phyloP scores from a whole-genome alignment of 2,113 vertebrate genomes.

The Syngnathus typhle region DNA sequence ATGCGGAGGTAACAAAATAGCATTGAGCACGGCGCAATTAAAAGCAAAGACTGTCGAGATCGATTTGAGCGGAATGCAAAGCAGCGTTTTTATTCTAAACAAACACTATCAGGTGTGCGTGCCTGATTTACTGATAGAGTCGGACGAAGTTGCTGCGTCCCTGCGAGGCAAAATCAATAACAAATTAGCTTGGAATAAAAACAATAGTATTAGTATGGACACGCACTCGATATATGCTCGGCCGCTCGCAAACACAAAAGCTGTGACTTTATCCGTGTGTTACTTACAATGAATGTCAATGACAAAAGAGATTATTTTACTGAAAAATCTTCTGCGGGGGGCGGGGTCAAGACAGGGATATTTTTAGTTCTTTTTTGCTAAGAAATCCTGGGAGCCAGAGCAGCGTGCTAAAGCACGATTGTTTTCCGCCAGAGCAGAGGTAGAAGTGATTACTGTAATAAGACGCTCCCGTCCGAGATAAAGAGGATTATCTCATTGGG shows the following conservation, averaged over 20 bases:
- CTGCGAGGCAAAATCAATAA: neutral
- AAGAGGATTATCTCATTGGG: slow-evolving; percentile 17
- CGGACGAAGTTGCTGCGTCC: neutral
- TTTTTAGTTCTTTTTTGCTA: neutral
- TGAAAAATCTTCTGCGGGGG: neutral
- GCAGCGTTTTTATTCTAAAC: neutral
- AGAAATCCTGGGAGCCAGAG: neutral
- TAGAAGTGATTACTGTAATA: slow-evolving; percentile 19
- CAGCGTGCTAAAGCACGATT: neutral
- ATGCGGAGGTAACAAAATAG: neutral
- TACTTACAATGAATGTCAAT: neutral
- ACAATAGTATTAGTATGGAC: neutral
- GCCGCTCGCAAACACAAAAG: neutral
- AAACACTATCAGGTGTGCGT: neutral
- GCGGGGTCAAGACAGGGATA: neutral
- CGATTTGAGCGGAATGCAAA: neutral
- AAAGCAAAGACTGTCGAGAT: neutral
- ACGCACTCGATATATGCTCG: neutral
- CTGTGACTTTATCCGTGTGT: neutral
- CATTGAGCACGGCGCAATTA: neutral
- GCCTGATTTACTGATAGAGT: neutral
- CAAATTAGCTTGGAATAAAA: neutral
- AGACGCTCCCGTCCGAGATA: slow-evolving; percentile 9
- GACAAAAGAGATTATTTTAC: neutral
- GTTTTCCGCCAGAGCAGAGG: slow-evolving; percentile 20